Conservation (phyloP, 1,140 invertebrate species). For the Hydropsyche tenuis region DNA sequence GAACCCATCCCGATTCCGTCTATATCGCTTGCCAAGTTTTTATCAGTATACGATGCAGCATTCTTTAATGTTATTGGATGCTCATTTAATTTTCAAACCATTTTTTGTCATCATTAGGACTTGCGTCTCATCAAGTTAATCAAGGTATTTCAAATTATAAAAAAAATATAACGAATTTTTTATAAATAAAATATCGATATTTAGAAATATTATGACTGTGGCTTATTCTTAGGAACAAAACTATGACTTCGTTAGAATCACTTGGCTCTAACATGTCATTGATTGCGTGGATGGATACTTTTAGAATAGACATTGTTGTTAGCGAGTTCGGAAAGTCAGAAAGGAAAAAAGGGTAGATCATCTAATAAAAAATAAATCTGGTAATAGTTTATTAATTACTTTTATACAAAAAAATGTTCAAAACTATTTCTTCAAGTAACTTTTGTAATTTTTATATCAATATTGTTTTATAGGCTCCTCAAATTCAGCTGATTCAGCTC, state of each 20-base stretch:
- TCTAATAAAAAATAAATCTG: slow-evolving; percentile 57
- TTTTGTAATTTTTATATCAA: no score
- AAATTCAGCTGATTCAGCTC: slow-evolving; percentile 69
- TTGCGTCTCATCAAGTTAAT: slow-evolving; percentile 84
- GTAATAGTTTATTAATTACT: slow-evolving; percentile 47
- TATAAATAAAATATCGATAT: no score
- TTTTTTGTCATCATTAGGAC: slow-evolving; percentile 81
- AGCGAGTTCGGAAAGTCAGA: slow-evolving; percentile 73
- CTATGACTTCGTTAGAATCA: slow-evolving; percentile 77
- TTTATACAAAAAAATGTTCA: no score
- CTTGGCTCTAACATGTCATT: slow-evolving; percentile 90
- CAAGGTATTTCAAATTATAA: slow-evolving; percentile 54
- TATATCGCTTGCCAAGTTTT: slow-evolving; percentile 36
- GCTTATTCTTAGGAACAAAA: slow-evolving; percentile 55
- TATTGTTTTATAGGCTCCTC: slow-evolving; percentile 59
- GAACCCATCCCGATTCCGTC: slow-evolving; percentile 37
- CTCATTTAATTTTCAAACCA: slow-evolving; percentile 92
- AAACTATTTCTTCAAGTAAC: no score
- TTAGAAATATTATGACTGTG: no score
- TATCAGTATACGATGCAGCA: slow-evolving; percentile 78
- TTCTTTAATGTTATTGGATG: slow-evolving; percentile 83
- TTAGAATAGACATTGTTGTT: slow-evolving; percentile 94
- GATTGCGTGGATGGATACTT: slow-evolving; percentile 83
- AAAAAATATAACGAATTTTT: no score
- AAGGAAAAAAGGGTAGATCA: slow-evolving; percentile 55